These are phyloP conservation scores for Calliphora vicina DNA, from an alignment of 1,140 invertebrate genomes.

Conservation along the genomic window DNA sequence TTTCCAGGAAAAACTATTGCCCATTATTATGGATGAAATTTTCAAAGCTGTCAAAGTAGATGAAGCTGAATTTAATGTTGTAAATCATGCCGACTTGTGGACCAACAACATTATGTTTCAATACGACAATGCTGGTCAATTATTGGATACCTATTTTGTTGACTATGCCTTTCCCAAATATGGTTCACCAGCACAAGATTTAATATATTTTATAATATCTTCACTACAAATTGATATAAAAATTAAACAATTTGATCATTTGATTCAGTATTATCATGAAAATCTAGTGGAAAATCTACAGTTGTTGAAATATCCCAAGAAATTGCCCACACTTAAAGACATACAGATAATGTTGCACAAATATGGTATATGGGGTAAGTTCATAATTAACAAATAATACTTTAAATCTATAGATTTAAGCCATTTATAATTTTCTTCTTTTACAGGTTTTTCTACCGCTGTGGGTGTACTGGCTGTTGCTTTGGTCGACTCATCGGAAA, in stretches of 20 bases:
- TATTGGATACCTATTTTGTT: slow-evolving; percentile 44
- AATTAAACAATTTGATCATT: slow-evolving; percentile 37
- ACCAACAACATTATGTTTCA: slow-evolving; percentile 73
- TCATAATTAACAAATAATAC: too few species aligned
- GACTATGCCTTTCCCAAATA: slow-evolving; percentile 55
- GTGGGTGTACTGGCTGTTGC: slow-evolving; percentile 45
- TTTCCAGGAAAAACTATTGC: slow-evolving; percentile 10
- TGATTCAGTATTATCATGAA: slow-evolving; percentile 54
- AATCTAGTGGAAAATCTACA: slow-evolving; percentile 40
- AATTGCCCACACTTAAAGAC: slow-evolving; percentile 47
- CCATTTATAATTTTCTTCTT: too few species aligned
- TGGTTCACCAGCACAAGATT: slow-evolving; percentile 50
- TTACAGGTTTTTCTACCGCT: neutral
- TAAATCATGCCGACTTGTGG: slow-evolving; percentile 74
- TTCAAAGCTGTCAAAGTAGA: slow-evolving; percentile 41
- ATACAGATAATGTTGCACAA: slow-evolving; percentile 47
- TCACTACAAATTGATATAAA: slow-evolving; percentile 42
- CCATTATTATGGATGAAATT: slow-evolving; percentile 42
- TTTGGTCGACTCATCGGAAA: slow-evolving; percentile 46
- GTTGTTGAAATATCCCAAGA: slow-evolving; percentile 43
- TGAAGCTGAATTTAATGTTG: slow-evolving; percentile 65
- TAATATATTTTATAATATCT: slow-evolving; percentile 52
- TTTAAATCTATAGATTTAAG: too few species aligned
- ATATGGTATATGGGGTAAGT: slow-evolving; percentile 50
- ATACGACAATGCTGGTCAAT: slow-evolving; percentile 62